Evolutionary conservation across 2,113 vertebrate genomes (phyloP).

Genomic region (Cisticola juncidis): DNA sequence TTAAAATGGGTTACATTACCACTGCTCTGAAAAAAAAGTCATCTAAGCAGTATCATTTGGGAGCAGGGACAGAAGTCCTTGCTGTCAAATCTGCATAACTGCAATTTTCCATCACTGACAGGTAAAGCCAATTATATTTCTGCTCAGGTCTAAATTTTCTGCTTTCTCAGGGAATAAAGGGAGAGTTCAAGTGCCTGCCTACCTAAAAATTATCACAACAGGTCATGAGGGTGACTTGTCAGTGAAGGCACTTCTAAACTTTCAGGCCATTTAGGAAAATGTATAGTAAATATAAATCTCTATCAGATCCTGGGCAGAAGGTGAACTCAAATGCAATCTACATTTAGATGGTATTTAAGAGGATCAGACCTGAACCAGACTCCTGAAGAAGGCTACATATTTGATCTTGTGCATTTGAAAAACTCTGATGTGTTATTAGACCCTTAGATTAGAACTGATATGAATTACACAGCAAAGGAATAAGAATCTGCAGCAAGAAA

Average conservation of each 20-base stretch:
- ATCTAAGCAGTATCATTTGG: neutral
- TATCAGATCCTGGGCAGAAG: neutral
- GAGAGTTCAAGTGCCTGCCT: neutral
- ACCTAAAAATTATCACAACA: neutral
- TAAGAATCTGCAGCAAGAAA: conserved; percentile 21
- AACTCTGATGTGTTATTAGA: neutral
- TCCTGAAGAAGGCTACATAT: neutral
- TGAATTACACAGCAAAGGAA: conserved; percentile 4
- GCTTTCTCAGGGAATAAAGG: neutral
- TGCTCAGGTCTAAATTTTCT: neutral
- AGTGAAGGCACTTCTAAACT: neutral
- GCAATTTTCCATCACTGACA: neutral
- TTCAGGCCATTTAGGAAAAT: neutral
- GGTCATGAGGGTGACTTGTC: neutral
- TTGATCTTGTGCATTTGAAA: neutral
- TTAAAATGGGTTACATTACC: neutral
- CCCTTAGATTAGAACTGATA: conserved; percentile 8
- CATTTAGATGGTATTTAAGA: neutral
- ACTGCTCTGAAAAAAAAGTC: neutral
- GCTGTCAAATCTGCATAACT: neutral
- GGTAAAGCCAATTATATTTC: neutral
- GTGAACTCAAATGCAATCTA: neutral
- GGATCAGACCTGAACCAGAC: neutral
- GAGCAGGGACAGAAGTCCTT: neutral
- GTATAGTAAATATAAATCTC: neutral